Base-by-base conservation (phyloP, 2,113 vertebrate genomes). In the Pseudopipra pipra region DNA sequence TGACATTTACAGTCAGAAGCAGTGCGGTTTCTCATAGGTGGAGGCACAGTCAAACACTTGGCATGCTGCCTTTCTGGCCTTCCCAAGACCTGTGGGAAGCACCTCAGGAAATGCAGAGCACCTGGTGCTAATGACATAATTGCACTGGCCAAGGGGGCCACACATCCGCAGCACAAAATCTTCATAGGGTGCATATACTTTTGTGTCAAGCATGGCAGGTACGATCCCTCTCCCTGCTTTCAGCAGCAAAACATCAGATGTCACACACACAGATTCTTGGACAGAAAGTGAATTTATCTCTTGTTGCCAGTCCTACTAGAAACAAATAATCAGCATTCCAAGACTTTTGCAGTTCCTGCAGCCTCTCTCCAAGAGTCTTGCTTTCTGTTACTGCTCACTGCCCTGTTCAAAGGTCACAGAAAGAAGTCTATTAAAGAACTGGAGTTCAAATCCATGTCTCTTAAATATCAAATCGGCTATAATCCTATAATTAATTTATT, bases 1-100 rank as follows among this genome's bases (percentile, higher is more conserved):
- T 52, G 51, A 56, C 82, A 56, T 68, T 94, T 73, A 30, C 87
- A 93, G 84, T 63, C 87, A 87, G 62, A 82, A 65, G 77, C 71
- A 67, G 18, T 89, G 86, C 2, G 30, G 68, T 95, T 97, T 97
- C 76, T 92, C 20, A 59, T 80, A 83, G 87, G 70, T 91, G 85
- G 92, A 93, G 92, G 72, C 59, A 46, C 4, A 35, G 54, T 46
- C 87, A 55, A 87, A 82, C 46, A 33, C 71, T 94, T 91, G 94
- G 25, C 19, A 37, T 2, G 2, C 44, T 61, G 63, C 4, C 2
- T 66, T 74, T 83, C 71, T 85, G 89, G 44, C 85, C 90, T 63
- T 95, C 75, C 86, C 56, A 89, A 81, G 8, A 28, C 54, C 81
- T 35, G 4, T 3, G 59, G 61, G 65, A 74, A 71, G 43, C 14